phyloP scores from a whole-genome alignment of 37 sponge, comb jelly and placozoan genomes.

The Hexactinellida sp. region DNA sequence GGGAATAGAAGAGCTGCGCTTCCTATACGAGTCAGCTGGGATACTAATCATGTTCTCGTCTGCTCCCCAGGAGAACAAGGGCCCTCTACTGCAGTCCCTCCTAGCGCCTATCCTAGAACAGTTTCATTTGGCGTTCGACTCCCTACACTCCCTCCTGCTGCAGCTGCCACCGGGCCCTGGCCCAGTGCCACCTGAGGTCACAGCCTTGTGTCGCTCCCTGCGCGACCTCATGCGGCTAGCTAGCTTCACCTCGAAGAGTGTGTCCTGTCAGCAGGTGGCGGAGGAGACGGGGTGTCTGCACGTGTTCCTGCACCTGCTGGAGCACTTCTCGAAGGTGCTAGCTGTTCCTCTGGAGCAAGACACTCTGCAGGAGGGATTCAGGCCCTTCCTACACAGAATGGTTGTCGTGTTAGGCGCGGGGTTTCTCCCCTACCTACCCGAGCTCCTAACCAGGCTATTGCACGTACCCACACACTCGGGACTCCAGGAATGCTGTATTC shows the following conservation, averaged over 20 bases:
- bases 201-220: not conserved
- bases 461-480: not conserved
- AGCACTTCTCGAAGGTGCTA: slow-evolving; percentile 29
- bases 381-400: slow-evolving; percentile 81
- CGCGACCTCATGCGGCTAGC: not conserved
- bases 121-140: not conserved
- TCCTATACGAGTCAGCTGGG: slow-evolving; percentile 72
- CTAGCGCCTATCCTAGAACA: slow-evolving; percentile 15
- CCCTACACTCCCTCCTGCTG: not conserved
- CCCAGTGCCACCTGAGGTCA: not conserved
- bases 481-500: not conserved
- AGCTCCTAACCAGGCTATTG: slow-evolving; percentile 51
- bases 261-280: slow-evolving; percentile 37
- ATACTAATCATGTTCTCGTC: slow-evolving; percentile 39
- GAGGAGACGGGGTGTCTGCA: slow-evolving; percentile 20
- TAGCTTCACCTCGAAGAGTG: not conserved
- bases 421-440: slow-evolving; percentile 63
- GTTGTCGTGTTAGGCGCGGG: slow-evolving; percentile 75
- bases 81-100: slow-evolving; percentile 14
- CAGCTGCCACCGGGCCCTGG: not conserved
- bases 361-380: slow-evolving; percentile 56
- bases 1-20: slow-evolving; percentile 19
- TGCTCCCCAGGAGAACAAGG: slow-evolving; percentile 14
- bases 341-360: slow-evolving; percentile 38
- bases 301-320: slow-evolving; percentile 43